Evolutionary conservation across 2,888 invertebrate genomes (phyloP), one percentile per base, ranked within the genome.

Genomic region (Encarsia formosa): DNA sequence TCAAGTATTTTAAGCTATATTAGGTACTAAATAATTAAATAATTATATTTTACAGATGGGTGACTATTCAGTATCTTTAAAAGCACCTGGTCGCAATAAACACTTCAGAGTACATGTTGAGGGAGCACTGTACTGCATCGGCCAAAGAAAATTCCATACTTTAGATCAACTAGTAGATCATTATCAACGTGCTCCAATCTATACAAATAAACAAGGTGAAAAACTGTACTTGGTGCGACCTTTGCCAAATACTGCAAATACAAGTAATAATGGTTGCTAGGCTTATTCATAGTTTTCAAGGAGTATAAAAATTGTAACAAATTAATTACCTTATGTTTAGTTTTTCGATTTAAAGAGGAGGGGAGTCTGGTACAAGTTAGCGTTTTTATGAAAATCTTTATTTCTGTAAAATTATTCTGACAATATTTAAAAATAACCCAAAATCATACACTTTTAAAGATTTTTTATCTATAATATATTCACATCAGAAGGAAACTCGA

Each of bases 81-180:
- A 98, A 79, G 98, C 98, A 42, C 91, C 95, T 38, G 92, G 91
- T 20, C 87, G 97, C 65, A 99, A 99, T 81, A 99, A 99, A 76
- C 99, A 99, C 78, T 99, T 99, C 81, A 88, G 97, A 70, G 96
- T 99, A 68, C 95, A 95, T 76, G 94, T 95, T 59, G 92, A 92
- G 74, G 89, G 89, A 63, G 86, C 86, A 59, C 82, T 92, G 64
- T 95, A 93, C 77, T 92, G 93, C 78, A 99, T 99, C 78, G 99
- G 99, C 37, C 96, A 96, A 79, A 89, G 98, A 73, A 92, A 92
- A 78, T 99, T 99, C 79, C 87, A 90, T 68, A 87, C 91, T 52
- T 80, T 99, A 69, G 96, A 98, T 74, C 94, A 94, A 75, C 83
- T 99, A 64, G 96, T 99, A 65, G 90, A 92, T 73, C 98, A 99